Evolutionary conservation across 2,113 vertebrate species (phyloP), one percentile per base, ranked within the genome.

Genomic region (Platysteira castanea): DNA sequence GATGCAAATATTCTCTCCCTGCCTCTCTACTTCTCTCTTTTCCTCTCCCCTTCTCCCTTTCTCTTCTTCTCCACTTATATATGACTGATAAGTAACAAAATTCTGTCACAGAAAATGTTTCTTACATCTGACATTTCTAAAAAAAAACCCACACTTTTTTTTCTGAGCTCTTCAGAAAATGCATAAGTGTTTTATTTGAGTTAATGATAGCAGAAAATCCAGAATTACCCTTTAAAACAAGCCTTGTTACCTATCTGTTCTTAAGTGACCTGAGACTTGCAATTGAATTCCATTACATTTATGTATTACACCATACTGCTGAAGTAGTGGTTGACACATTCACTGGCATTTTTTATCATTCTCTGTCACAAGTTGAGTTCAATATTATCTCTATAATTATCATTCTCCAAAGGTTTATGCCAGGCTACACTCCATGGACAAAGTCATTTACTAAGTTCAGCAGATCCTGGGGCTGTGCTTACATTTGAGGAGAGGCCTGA

Each of bases 261-360:
- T 65, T 69, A 69, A 75, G 20, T 61, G 3, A 83, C 49, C 26
- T 69, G 35, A 52, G n/a, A 19, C 50, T 47, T 78, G 13, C 22
- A 87, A 10, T 27, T n/a, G 22, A 75, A 73, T 59, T 26, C 26
- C 56, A 33, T 37, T 24, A 6, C 73, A 49, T 74, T 92, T 74
- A 30, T 33, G 19, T 33, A 21, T 79, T 87, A 24, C 3, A 37
- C 4, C 0, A 0, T 39, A 44, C 37, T 82, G 20, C 60, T 82
- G 82, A 71, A 83, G 46, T 42, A 85, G 24, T 57, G 6, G 22
- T 57, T 82, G 82, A 47, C 35, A 44, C 21, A 37, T 49, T 57
- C 26, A 31, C 39, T 46, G 50, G 21, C 5, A 0, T 27, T 75
- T 78, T 77, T 56, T 46, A 28, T 1, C 0, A 24, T 61, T 74